phyloP scores from a whole-genome alignment of 2,797 vertebrate genomes.

The Varecia variegata region DNA sequence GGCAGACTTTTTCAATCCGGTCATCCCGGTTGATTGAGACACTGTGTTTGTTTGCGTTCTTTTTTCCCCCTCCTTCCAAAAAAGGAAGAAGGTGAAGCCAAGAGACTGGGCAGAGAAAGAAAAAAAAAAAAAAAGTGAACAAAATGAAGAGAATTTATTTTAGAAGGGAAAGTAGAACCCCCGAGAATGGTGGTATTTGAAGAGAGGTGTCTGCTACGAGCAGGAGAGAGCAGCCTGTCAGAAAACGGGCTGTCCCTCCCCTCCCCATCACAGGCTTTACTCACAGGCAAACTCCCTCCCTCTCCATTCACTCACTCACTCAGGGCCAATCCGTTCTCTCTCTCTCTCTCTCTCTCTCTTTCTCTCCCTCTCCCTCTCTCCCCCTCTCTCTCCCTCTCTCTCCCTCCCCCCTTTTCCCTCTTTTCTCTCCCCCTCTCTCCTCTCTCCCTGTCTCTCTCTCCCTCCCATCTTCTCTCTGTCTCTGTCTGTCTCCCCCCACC shows the following conservation, averaged over 20 bases:
- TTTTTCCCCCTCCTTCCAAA: conserved; percentile 31
- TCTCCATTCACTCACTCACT: conserved; percentile 88
- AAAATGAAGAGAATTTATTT: conserved; percentile 71
- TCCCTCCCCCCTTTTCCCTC: conserved; percentile 64
- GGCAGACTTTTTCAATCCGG: conserved; percentile 58
- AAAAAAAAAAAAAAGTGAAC: conserved; percentile 54
- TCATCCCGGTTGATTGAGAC: conserved; percentile 66
- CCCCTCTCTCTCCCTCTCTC: neutral
- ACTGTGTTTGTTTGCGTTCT: neutral
- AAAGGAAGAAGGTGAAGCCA: conserved; percentile 58
- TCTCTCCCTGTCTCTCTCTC: conserved; percentile 71
- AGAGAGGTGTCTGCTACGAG: conserved; percentile 87
- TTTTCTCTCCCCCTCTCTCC: conserved; percentile 69
- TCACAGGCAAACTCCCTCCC: conserved; percentile 89
- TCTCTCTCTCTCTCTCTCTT: conserved; percentile 13
- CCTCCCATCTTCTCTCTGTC: neutral
- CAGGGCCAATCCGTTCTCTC: conserved; percentile 76
- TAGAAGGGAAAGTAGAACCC: conserved; percentile 79
- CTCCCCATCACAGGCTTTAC: conserved; percentile 88
- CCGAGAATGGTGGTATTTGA: conserved; percentile 81
- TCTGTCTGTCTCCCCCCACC: conserved; percentile 50
- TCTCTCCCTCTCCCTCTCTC: neutral
- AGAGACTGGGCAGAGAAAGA: conserved; percentile 45
- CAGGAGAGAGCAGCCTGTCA: conserved; percentile 86
- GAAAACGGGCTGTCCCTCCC: conserved; percentile 85